Base-by-base conservation (phyloP, 2,113 vertebrate species). In the Equus przewalskii region DNA sequence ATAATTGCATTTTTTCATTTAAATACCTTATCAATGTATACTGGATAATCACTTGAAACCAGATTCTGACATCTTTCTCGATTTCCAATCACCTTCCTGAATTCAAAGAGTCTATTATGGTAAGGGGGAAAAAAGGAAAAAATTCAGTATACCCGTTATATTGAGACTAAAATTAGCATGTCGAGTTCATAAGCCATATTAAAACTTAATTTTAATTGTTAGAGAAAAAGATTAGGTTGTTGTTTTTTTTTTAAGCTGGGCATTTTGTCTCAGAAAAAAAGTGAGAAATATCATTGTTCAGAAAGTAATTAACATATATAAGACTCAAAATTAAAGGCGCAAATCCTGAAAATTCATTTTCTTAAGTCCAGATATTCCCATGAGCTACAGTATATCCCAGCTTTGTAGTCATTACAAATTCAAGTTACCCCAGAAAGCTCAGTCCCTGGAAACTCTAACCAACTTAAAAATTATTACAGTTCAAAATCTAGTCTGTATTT, bases 11-110 rank as follows among this genome's bases (percentile, higher is more conserved):
- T 82, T 30, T 90, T 96, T 96, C 22, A 97, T 97, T 95, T 67
- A 60, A 96, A 24, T 99, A 99, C 99, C 99, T 99, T 99, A 97
- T 99, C 99, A 80, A 99, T 99, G 94, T 99, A 98, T 69, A 99
- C 99, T 3, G 99, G 99, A 96, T 99, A 99, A 98, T 99, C 99
- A 82, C 98, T 99, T 0, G 99, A 99, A 96, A 99, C 99, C 97
- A 99, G 97, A 76, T 99, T 98, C 98, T 99, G 99, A 98, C 99
- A 99, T 98, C 97, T 99, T 95, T 99, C 99, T 96, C 99, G 98
- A 98, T 99, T 99, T 95, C 99, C 99, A 98, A 99, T 99, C 91
- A 99, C 97, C 97, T 99, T 99, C 97, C 99, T 99, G 98, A 99
- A 99, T 98, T 99, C 99, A 99, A 99, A 99, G 98, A 99, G 99